phyloP scores from a whole-genome alignment of 2,797 vertebrate species.

The Naso thynnoides region DNA sequence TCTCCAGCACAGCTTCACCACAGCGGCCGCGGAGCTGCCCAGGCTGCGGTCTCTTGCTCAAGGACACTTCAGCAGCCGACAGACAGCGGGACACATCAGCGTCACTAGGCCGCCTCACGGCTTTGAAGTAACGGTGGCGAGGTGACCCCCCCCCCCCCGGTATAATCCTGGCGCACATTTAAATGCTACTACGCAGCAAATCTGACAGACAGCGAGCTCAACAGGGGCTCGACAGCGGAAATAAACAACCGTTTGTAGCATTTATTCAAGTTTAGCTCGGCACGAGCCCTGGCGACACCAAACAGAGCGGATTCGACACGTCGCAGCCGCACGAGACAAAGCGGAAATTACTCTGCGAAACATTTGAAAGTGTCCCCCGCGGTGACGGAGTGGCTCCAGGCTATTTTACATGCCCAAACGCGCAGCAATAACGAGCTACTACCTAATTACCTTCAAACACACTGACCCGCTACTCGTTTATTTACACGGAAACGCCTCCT shows the following conservation, averaged over 20 bases:
- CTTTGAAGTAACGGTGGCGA: neutral
- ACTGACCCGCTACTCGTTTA: no score
- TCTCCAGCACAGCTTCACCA: neutral
- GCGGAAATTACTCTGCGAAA: neutral
- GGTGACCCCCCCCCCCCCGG: conserved; percentile 36
- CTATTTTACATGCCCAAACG: neutral
- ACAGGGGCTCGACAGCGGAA: neutral
- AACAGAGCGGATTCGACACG: neutral
- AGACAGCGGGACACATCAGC: neutral
- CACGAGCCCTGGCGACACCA: neutral
- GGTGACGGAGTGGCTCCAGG: neutral
- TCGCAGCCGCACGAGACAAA: conserved; percentile 1
- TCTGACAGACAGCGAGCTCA: conserved; percentile 5
- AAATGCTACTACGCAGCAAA: neutral
- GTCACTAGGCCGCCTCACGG: conserved; percentile 10
- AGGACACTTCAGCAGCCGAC: conserved; percentile 40
- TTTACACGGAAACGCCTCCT: neutral
- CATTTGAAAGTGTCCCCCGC: neutral
- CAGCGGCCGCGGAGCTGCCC: neutral
- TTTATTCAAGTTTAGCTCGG: conserved; percentile 7
- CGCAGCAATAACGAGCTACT: neutral
- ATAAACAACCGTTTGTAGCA: neutral
- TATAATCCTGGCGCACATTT: conserved; percentile 9
- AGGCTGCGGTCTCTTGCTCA: conserved; percentile 24
- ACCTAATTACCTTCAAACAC: no score